Conservation (phyloP, 1,140 invertebrate species). For the Pogonognathellus flavescens region DNA sequence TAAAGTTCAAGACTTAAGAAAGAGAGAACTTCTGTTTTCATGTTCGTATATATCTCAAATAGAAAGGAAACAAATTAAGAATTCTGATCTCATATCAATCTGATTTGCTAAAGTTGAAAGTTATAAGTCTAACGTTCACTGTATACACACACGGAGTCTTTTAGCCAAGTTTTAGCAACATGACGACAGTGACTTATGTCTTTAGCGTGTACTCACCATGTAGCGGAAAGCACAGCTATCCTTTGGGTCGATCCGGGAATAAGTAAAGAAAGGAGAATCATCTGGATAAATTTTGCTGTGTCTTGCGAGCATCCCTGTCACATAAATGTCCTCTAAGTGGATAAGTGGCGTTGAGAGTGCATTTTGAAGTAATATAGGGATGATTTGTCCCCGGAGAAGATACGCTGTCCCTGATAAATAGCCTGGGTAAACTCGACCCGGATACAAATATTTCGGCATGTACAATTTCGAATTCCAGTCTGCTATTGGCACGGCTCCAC, state of each 20-base stretch:
- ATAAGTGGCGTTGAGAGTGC: conserved; percentile 80
- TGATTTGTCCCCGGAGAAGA: conserved; percentile 81
- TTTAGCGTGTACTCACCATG: conserved; percentile 58
- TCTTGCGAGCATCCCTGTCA: conserved; percentile 72
- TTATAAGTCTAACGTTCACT: conserved; percentile 4
- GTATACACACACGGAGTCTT: too few relatives aligned
- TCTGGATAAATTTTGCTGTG: conserved; percentile 72
- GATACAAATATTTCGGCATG: conserved; percentile 83
- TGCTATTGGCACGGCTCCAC: conserved; percentile 67
- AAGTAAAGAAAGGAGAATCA: conserved; percentile 77
- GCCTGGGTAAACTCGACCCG: conserved; percentile 80
- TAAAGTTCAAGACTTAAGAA: neutral
- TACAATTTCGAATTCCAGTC: conserved; percentile 68
- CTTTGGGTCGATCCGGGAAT: conserved; percentile 69
- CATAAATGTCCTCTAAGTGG: conserved; percentile 87
- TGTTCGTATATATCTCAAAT: neutral
- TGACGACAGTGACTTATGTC: too few relatives aligned
- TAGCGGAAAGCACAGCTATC: conserved; percentile 62
- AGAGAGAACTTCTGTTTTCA: neutral
- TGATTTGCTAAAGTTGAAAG: conserved; percentile 11
- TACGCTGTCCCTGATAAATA: conserved; percentile 90
- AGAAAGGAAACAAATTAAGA: conserved; percentile 26
- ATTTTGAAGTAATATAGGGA: conserved; percentile 77
- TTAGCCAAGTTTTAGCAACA: too few relatives aligned
- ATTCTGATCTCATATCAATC: conserved; percentile 20